phyloP scores from a whole-genome alignment of 2,113 vertebrate genomes.

The Cyanoramphus novaezelandiae region DNA sequence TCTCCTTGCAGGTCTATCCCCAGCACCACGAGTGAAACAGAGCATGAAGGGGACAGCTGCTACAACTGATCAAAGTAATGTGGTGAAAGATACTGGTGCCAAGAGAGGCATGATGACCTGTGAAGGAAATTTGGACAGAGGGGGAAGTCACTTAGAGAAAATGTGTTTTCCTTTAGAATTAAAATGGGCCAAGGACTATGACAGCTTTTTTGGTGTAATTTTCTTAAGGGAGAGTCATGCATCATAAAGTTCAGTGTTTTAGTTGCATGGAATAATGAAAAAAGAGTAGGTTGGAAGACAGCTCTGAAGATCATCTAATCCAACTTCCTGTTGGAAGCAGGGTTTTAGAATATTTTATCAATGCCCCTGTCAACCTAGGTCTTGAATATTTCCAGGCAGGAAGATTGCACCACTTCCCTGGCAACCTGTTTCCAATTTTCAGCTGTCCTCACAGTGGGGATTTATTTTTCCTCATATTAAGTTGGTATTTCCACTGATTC shows the following conservation, averaged over 20 bases:
- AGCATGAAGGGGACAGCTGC: constrained; percentile 36
- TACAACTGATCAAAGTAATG: background rate
- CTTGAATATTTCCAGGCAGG: background rate
- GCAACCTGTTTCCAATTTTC: background rate
- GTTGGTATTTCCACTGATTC: background rate
- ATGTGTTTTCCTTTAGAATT: background rate
- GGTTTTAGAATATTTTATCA: background rate
- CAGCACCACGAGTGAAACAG: constrained; percentile 27
- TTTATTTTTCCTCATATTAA: background rate
- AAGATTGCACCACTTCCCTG: background rate
- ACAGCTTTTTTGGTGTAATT: background rate
- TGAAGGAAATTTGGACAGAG: background rate
- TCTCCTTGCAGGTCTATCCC: background rate
- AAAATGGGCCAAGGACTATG: background rate
- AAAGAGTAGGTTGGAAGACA: background rate
- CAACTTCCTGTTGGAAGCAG: background rate
- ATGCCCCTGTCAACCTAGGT: background rate
- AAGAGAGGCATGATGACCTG: background rate
- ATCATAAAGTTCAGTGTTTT: background rate
- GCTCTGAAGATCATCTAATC: background rate
- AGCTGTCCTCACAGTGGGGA: background rate
- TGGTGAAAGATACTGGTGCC: background rate
- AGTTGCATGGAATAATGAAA: background rate
- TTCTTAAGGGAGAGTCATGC: background rate
- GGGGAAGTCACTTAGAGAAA: background rate